A percentile compares a stretch with the other conserved stretches of the same genome.
phyloP scores from a whole-genome alignment of 2,888 invertebrate species.

The Morpho helenor region DNA sequence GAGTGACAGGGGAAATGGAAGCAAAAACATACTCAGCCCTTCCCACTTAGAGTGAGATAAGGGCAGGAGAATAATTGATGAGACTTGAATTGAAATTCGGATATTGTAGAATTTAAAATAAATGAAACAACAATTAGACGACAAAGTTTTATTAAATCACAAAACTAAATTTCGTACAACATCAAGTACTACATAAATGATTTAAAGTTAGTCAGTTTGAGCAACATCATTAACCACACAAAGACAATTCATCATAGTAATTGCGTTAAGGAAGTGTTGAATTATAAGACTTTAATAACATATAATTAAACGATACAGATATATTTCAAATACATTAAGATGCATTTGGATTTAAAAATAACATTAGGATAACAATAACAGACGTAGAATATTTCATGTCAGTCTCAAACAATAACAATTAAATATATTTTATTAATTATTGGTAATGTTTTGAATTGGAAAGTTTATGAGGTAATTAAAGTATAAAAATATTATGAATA shows the following conservation, averaged over 20 bases:
- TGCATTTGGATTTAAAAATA: not conserved
- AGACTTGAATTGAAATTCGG: not conserved
- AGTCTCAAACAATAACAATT: not conserved
- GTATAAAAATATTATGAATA: too few relatives aligned
- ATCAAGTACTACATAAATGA: conserved; percentile 57
- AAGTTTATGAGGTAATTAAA: too few relatives aligned
- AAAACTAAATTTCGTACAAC: conserved; percentile 71
- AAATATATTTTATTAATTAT: not conserved
- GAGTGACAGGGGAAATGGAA: too few relatives aligned
- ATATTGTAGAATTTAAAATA: not conserved
- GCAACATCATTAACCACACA: conserved; percentile 67
- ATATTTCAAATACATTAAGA: not conserved
- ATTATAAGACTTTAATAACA: not conserved
- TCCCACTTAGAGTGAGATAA: too few relatives aligned
- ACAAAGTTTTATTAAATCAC: conserved; percentile 65
- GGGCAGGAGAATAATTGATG: too few relatives aligned
- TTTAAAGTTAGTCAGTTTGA: conserved; percentile 69
- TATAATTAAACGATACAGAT: not conserved
- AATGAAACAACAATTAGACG: conserved; percentile 37
- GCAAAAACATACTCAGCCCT: too few relatives aligned
- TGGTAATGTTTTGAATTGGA: too few relatives aligned
- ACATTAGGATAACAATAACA: not conserved
- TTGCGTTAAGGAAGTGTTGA: conserved; percentile 8
- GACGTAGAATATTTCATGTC: not conserved
- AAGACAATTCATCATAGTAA: conserved; percentile 31